These are phyloP conservation scores for Meda fulgida DNA, from an alignment of 2,797 vertebrate genomes.

Conservation along the genomic window DNA sequence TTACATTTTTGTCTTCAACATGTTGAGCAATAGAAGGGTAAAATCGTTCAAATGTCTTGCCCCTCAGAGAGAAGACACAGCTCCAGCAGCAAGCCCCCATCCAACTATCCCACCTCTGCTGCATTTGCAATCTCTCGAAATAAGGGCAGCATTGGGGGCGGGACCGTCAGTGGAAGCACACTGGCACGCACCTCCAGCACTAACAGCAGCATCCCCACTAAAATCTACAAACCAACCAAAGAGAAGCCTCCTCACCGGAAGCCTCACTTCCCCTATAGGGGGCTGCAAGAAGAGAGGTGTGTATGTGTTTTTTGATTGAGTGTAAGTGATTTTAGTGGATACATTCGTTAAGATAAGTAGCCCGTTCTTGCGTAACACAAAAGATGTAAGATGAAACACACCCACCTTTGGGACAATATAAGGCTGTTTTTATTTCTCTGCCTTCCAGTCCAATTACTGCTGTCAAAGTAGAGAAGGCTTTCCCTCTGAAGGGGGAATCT, in stretches of 20 bases:
- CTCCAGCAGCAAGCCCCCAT: constrained; percentile 87
- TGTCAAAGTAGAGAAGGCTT: constrained; percentile 93
- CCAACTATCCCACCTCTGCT: constrained; percentile 74
- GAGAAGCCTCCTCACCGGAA: constrained; percentile 94
- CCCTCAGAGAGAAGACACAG: constrained; percentile 96
- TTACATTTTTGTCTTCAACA: not conserved
- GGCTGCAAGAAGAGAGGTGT: constrained; percentile 82
- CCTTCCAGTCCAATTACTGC: constrained; percentile 88
- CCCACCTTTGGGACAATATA: constrained; percentile 63
- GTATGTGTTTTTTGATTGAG: constrained; percentile 19
- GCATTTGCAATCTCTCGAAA: constrained; percentile 82
- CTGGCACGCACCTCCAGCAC: constrained; percentile 80
- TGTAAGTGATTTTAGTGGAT: constrained; percentile 14
- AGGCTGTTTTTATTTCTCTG: constrained; percentile 67
- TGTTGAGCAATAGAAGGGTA: not conserved
- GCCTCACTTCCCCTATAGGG: constrained; percentile 86
- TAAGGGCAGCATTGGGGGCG: constrained; percentile 72
- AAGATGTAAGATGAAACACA: constrained; percentile 63
- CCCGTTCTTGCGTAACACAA: not conserved
- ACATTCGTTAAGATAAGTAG: not conserved
- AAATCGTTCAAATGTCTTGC: constrained; percentile 22
- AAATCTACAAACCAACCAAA: constrained; percentile 96
- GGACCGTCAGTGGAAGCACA: constrained; percentile 72
- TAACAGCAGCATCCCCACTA: constrained; percentile 84
- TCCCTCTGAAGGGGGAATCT: constrained; percentile 90